Conservation (phyloP, 2,797 vertebrate genomes). For the Pristis pectinata region DNA sequence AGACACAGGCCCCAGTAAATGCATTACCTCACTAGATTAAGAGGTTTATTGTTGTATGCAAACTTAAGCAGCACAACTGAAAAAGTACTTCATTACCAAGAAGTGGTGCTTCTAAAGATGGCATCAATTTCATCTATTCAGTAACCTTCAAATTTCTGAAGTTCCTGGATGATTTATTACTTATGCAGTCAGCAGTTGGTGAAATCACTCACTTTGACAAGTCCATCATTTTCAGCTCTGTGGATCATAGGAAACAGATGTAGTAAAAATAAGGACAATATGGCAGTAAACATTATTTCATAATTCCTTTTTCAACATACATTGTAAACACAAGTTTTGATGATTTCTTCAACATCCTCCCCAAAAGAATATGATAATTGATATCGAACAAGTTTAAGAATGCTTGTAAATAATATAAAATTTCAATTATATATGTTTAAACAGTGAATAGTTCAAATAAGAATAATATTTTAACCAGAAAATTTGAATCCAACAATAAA, state of each 20-base stretch:
- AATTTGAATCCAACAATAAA: neutral
- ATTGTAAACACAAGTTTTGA: neutral
- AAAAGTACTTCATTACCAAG: slow-evolving; percentile 27
- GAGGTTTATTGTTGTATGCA: slow-evolving; percentile 35
- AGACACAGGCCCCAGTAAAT: slow-evolving; percentile 7
- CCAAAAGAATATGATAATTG: neutral
- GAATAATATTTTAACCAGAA: too few species aligned
- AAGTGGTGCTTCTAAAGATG: slow-evolving; percentile 9
- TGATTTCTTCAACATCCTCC: neutral
- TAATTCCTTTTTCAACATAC: neutral
- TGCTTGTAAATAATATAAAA: neutral
- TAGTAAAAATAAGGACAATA: neutral
- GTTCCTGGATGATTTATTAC: slow-evolving; percentile 8
- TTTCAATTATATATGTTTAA: neutral
- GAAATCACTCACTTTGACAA: slow-evolving; percentile 57
- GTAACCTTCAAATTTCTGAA: slow-evolving; percentile 5
- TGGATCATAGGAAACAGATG: slow-evolving; percentile 42
- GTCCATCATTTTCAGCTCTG: slow-evolving; percentile 54
- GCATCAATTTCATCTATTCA: neutral
- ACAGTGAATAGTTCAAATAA: neutral
- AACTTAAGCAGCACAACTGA: slow-evolving; percentile 17
- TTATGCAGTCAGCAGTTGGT: slow-evolving; percentile 44
- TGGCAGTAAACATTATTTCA: neutral
- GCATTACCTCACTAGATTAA: slow-evolving; percentile 10
- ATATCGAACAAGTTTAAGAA: neutral